Percentiles rank a stretch among this genome's conserved stretches.
Evolutionary conservation across 2,888 invertebrate species (phyloP).

Genomic region (Lapara coniferarum): DNA sequence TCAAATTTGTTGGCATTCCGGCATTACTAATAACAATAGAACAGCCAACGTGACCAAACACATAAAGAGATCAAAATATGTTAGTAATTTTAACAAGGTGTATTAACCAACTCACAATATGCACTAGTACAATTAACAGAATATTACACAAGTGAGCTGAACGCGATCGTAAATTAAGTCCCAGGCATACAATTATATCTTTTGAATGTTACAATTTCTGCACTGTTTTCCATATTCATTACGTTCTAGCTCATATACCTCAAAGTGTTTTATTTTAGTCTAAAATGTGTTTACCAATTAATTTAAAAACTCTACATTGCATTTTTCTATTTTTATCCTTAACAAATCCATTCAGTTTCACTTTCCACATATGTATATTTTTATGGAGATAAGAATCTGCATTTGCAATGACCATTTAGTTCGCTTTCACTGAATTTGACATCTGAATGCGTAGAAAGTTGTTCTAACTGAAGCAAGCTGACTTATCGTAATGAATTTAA

Average conservation of each 20-base stretch:
- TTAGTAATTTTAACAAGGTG: slow-evolving; percentile 4
- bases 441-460: slow-evolving; percentile 30
- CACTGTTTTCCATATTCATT: too few relatives aligned
- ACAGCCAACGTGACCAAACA: not conserved
- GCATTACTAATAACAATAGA: slow-evolving; percentile 4
- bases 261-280: too few relatives aligned
- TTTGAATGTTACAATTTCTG: too few relatives aligned
- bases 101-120: not conserved
- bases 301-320: not conserved
- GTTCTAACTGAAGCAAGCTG: slow-evolving; percentile 23
- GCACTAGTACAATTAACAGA: not conserved
- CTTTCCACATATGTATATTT: slow-evolving; percentile 16
- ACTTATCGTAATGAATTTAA: slow-evolving; percentile 16
- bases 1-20: too few relatives aligned
- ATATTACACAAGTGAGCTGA: not conserved
- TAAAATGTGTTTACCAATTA: not conserved
- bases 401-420: slow-evolving; percentile 22
- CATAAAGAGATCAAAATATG: not conserved
- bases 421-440: slow-evolving; percentile 29
- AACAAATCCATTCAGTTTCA: slow-evolving; percentile 4
- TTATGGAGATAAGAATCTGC: slow-evolving; percentile 20
- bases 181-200: not conserved
- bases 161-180: not conserved
- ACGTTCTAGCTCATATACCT: too few relatives aligned
- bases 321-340: slow-evolving; percentile 11